Conservation (phyloP, 2,888 invertebrate species). For the Agrochola macilenta region DNA sequence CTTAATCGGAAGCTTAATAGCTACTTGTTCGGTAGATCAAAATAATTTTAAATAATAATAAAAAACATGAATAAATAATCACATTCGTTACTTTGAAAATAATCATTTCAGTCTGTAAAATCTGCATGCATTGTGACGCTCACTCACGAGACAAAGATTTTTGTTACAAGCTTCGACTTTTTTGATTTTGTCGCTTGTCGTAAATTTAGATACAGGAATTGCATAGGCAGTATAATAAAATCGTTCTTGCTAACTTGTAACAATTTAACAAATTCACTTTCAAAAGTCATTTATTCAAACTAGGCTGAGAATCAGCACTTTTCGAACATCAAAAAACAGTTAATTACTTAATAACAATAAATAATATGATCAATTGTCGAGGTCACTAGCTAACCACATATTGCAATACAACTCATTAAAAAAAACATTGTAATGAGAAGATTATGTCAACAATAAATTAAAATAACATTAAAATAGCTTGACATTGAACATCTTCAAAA, state of each 20-base stretch:
- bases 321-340: too few species aligned
- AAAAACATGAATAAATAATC: not conserved
- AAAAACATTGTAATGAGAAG: too few species aligned
- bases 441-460: too few species aligned
- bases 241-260: not conserved
- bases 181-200: not conserved
- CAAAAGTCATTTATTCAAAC: too few species aligned
- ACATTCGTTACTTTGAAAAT: not conserved
- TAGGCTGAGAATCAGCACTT: too few species aligned
- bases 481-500: constrained; percentile 8
- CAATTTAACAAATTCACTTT: too few species aligned
- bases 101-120: not conserved
- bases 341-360: too few species aligned
- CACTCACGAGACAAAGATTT: not conserved
- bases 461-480: too few species aligned
- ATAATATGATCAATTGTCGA: too few species aligned
- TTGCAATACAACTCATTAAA: too few species aligned
- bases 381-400: too few species aligned
- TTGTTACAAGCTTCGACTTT: not conserved
- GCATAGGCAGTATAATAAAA: not conserved
- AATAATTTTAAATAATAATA: not conserved
- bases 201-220: not conserved
- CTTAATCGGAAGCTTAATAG: not conserved
- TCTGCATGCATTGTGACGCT: not conserved
- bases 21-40: not conserved